Conservation (phyloP, 1,140 invertebrate species). For the Sweltsa coloradensis region DNA sequence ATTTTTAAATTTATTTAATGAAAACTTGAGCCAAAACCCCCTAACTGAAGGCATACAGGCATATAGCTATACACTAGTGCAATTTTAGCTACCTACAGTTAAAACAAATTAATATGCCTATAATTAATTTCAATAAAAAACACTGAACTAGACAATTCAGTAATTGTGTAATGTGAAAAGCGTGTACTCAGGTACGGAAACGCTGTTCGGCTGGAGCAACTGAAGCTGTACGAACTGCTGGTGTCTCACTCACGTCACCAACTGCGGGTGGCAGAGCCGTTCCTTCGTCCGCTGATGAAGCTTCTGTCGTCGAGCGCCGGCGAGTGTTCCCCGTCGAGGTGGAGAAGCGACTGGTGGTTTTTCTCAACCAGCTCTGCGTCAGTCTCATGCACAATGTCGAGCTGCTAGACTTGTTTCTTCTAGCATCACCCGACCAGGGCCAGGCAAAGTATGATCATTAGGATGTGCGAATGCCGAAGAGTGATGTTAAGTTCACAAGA, state of each 20-base stretch:
- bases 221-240: conserved; percentile 70
- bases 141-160: too few relatives aligned
- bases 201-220: conserved; percentile 67
- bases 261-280: conserved; percentile 79
- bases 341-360: conserved; percentile 72
- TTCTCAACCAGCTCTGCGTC: conserved; percentile 85
- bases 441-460: conserved; percentile 19
- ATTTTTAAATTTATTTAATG: too few relatives aligned
- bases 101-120: too few relatives aligned
- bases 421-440: conserved; percentile 36
- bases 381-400: conserved; percentile 76
- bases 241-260: conserved; percentile 56
- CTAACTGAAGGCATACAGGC: too few relatives aligned
- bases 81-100: too few relatives aligned
- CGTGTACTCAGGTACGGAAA: conserved; percentile 50
- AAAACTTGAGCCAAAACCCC: too few relatives aligned
- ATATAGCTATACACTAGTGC: too few relatives aligned
- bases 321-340: conserved; percentile 64
- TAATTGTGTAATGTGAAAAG: too few relatives aligned
- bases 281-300: conserved; percentile 73
- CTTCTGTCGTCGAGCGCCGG: conserved; percentile 67
- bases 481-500: too few relatives aligned
- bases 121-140: too few relatives aligned
- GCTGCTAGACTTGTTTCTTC: conserved; percentile 82
- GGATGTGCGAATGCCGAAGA: too few relatives aligned